These are phyloP conservation scores for Acanthurus lineatus DNA, from an alignment of 2,797 vertebrate genomes.

Conservation along the genomic window DNA sequence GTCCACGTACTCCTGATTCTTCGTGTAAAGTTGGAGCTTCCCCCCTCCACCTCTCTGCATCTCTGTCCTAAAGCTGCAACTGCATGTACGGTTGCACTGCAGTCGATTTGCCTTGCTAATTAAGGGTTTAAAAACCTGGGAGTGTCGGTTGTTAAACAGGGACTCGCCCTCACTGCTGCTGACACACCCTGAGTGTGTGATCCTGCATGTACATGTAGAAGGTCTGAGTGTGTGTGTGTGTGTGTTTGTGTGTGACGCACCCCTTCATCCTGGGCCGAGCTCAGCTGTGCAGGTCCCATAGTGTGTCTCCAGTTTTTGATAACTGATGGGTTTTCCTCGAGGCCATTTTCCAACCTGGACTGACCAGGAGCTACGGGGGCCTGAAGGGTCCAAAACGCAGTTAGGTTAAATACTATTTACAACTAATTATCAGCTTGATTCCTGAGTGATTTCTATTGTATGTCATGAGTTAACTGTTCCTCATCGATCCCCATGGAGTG, in stretches of 20 bases:
- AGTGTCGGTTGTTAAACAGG: constrained; percentile 42
- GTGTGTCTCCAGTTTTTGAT: constrained; percentile 85
- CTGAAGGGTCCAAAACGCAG: constrained; percentile 58
- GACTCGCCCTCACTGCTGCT: constrained; percentile 27
- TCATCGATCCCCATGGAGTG: not conserved
- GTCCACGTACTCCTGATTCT: constrained; percentile 38
- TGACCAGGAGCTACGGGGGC: constrained; percentile 52
- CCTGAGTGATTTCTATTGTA: not conserved
- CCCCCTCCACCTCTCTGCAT: not conserved
- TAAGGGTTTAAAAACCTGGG: constrained; percentile 58
- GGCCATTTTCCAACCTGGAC: constrained; percentile 76
- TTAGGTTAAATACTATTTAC: not conserved
- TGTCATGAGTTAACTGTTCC: not conserved
- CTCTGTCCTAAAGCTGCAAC: constrained; percentile 9
- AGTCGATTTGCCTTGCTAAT: constrained; percentile 71
- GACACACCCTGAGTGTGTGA: constrained; percentile 57
- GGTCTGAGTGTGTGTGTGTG: constrained; percentile 20
- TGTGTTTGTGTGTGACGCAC: constrained; percentile 55
- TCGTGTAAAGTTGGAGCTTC: constrained; percentile 25
- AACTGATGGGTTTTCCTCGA: constrained; percentile 68
- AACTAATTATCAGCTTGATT: not conserved
- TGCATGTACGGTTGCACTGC: constrained; percentile 29
- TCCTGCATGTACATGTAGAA: not conserved
- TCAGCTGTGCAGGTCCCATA: constrained; percentile 69
- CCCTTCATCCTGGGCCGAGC: constrained; percentile 77